A percentile compares a stretch with the other conserved stretches of the same genome.
Conservation (phyloP, 2,888 invertebrate species). For the Pachydiplax longipennis region DNA sequence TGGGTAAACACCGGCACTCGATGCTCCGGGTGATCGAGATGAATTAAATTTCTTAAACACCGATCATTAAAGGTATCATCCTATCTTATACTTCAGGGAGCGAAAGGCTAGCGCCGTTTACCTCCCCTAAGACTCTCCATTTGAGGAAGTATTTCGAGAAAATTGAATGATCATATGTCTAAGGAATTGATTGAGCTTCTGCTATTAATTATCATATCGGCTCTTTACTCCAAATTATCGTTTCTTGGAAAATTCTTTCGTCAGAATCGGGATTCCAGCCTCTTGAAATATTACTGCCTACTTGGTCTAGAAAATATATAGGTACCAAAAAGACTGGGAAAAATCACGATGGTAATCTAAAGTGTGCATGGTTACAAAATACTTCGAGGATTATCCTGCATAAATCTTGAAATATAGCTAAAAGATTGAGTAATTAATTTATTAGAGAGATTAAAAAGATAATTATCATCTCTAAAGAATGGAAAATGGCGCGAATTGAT, state of each 20-base stretch:
- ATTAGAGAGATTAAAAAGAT: too few species aligned
- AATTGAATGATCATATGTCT: neutral
- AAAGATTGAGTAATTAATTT: too few species aligned
- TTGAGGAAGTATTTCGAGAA: neutral
- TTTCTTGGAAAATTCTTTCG: neutral
- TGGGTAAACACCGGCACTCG: slow-evolving; percentile 1
- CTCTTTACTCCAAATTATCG: neutral
- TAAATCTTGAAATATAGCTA: too few species aligned
- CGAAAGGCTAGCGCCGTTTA: neutral
- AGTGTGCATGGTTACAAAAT: too few species aligned
- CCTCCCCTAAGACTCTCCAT: neutral
- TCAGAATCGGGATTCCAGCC: neutral
- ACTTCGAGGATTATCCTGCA: too few species aligned
- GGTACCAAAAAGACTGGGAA: too few species aligned
- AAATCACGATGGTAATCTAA: too few species aligned
- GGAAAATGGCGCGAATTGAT: too few species aligned
- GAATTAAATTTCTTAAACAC: slow-evolving; percentile 14
- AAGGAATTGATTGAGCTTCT: neutral
- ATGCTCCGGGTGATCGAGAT: neutral
- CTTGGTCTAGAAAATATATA: too few species aligned
- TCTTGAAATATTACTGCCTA: too few species aligned
- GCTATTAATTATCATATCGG: neutral
- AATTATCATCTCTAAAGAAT: too few species aligned
- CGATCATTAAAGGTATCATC: slow-evolving; percentile 10
- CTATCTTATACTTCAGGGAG: neutral